phyloP scores from a whole-genome alignment of 2,113 vertebrate species.

The Phylloscopus whistleri region DNA sequence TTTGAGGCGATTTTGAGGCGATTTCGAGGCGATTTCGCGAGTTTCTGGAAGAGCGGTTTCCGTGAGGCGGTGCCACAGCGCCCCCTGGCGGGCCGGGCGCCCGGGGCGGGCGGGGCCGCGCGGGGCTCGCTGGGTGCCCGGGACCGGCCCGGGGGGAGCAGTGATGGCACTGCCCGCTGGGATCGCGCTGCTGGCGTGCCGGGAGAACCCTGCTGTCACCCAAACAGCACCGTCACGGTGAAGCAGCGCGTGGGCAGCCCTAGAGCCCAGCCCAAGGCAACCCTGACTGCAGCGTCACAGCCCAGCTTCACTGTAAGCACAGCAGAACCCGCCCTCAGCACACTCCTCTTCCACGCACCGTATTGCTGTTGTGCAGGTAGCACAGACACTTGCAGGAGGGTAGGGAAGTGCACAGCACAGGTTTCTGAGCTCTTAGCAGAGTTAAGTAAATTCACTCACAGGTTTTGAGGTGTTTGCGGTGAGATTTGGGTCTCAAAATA shows the following conservation, averaged over 20 bases:
- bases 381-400: not conserved
- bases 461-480: not conserved
- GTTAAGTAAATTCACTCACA: not conserved
- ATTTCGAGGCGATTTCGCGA: not conserved
- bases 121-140: accelerated
- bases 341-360: accelerated
- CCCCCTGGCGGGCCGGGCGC: conserved; percentile 3
- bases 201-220: accelerated
- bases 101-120: not conserved
- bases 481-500: not conserved
- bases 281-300: not conserved
- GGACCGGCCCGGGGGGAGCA: accelerated
- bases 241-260: not conserved
- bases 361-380: not conserved
- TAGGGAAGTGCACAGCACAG: too few relatives aligned
- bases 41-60: not conserved
- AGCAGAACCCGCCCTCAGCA: accelerated
- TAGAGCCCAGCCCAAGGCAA: not conserved
- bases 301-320: accelerated
- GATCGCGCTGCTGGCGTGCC: accelerated
- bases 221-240: accelerated
- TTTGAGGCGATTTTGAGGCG: not conserved
- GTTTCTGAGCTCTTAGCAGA: not conserved
- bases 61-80: conserved; percentile 18
- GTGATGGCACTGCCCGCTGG: not conserved